Evolutionary conservation across 1,140 invertebrate species (phyloP), one percentile per base, ranked within the genome.

Genomic region (Scaptomyza montana): DNA sequence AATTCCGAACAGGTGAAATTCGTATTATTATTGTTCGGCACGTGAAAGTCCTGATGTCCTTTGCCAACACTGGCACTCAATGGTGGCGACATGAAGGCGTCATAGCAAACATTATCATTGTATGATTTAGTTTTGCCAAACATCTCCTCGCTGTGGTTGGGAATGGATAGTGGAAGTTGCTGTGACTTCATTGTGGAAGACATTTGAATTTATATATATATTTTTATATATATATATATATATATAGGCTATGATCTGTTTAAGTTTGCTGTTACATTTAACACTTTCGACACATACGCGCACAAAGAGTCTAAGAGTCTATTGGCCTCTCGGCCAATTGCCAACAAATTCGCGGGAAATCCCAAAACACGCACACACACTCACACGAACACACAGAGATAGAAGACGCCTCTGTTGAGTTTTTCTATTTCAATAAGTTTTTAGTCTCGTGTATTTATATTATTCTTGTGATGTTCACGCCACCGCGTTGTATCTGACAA

Each of bases 271-370:
- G 16, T 16, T 16, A 16, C 16, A 16, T 16, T 16, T 77, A 60
- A 41, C 67, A 84, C 80, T 87, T 79, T 77, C 79, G 84, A 84
- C 82, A 86, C 59, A 73, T 80, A 36, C 43, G 16, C 12, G 10
- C 39, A 51, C 53, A 45, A 53, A 30, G 30, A 30, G 50, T 16
- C 41, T 39, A 25, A 12, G 41, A 55, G n/a, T 43, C n/a, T n/a
- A 21, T 66, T 55, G 66, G 12, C 46, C 56, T 59, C 61, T 78
- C 13, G 47, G 90, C 74, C 61, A 59, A 53, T 72, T 89, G 90
- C 90, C 90, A 91, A 91, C 33, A 36, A 67, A 64, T 67, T 53
- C 47, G 72, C 77, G 90, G 90, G 90, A 91, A 91, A 91, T 90
- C 90, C 90, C 90, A 87, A 62, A 60, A 47, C 64, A 57, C 43